Evolutionary conservation across 2,113 vertebrate species (phyloP).

Genomic region (Patagioenas fasciata): DNA sequence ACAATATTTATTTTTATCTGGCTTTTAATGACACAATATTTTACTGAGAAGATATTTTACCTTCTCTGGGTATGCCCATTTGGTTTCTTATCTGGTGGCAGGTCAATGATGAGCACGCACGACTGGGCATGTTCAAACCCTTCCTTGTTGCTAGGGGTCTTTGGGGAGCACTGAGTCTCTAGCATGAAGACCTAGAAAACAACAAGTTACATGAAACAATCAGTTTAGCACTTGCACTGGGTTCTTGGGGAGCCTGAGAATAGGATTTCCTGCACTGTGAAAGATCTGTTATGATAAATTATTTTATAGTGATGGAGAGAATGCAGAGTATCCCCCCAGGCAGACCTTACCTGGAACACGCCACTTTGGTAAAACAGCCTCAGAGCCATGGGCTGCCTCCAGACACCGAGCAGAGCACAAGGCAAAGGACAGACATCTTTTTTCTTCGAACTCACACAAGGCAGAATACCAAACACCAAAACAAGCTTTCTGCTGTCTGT

Average conservation of each 20-base stretch:
- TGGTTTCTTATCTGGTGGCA: constrained; percentile 88
- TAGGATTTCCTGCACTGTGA: neutral
- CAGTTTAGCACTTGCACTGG: neutral
- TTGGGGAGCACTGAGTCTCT: constrained; percentile 94
- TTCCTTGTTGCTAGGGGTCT: constrained; percentile 93
- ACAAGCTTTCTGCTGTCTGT: neutral
- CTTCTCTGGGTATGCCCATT: constrained; percentile 92
- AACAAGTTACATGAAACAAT: neutral
- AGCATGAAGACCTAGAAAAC: constrained; percentile 91
- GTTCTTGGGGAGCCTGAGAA: fast-evolving
- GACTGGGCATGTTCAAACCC: constrained; percentile 98
- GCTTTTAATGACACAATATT: neutral
- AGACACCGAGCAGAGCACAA: neutral
- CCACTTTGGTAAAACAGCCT: neutral
- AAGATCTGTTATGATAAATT: neutral
- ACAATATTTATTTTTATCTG: neutral
- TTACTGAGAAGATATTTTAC: constrained; percentile 62
- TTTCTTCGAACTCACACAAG: neutral
- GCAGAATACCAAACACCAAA: neutral
- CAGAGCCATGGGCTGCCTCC: neutral
- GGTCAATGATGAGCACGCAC: constrained; percentile 93
- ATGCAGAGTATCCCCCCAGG: neutral
- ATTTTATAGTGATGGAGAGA: neutral
- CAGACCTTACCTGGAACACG: neutral
- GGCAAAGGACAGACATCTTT: neutral